Conservation (phyloP, 2,797 vertebrate species). For the Craterocephalus amniculus region DNA sequence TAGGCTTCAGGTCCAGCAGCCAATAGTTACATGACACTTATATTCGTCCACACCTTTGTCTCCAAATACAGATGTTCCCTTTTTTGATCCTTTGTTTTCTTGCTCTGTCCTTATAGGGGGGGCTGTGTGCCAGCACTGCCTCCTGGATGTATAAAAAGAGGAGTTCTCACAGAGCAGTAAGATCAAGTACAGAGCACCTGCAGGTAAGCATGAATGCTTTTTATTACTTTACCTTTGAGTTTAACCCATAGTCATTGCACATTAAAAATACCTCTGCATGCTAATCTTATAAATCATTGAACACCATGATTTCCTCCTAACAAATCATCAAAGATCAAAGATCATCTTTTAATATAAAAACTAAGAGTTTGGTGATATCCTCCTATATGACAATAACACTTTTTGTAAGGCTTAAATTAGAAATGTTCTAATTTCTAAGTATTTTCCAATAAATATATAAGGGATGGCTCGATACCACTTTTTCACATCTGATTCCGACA, state of each 20-base stretch:
- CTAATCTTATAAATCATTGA: too few species aligned
- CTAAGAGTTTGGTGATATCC: too few species aligned
- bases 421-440: too few species aligned
- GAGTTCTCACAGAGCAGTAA: conserved; percentile 1
- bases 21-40: conserved; percentile 23
- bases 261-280: neutral
- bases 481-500: too few species aligned
- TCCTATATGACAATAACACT: too few species aligned
- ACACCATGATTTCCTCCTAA: too few species aligned
- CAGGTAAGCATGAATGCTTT: conserved; percentile 25
- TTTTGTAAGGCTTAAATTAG: too few species aligned
- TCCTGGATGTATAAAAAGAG: conserved; percentile 53
- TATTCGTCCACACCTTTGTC: conserved; percentile 54
- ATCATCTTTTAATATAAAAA: too few species aligned
- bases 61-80: conserved; percentile 57
- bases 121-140: conserved; percentile 33
- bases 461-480: too few species aligned
- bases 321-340: too few species aligned
- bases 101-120: conserved; percentile 30
- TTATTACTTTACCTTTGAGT: neutral
- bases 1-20: conserved; percentile 9
- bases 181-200: conserved; percentile 12
- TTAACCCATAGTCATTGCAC: neutral
- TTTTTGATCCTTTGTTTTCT: conserved; percentile 51
- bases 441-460: too few species aligned